Percentiles rank a stretch among this genome's conserved stretches.
phyloP scores from a whole-genome alignment of 2,113 vertebrate species.

The Gobius niger region DNA sequence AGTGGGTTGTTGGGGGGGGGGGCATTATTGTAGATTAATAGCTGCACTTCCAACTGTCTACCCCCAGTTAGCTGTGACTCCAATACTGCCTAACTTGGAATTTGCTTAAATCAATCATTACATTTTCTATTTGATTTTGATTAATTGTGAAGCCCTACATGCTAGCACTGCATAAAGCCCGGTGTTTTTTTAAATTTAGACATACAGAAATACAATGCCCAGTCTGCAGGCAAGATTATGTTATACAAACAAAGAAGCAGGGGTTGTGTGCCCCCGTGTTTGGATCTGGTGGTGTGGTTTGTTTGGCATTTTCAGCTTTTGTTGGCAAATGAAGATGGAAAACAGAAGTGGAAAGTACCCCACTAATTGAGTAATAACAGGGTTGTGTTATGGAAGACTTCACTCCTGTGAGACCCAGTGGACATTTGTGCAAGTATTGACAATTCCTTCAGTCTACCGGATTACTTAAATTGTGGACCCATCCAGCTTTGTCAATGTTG shows the following conservation, averaged over 20 bases:
- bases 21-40: too few species aligned
- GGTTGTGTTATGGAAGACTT: constrained; percentile 26
- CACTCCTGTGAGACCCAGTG: constrained; percentile 31
- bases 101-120: too few species aligned
- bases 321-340: constrained; percentile 40
- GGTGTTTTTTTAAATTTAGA: neutral
- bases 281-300: constrained; percentile 31
- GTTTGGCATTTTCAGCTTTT: constrained; percentile 42
- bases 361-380: constrained; percentile 38
- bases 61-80: too few species aligned
- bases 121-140: too few species aligned
- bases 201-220: constrained; percentile 19
- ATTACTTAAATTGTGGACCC: constrained; percentile 15
- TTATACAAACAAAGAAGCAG: constrained; percentile 42
- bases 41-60: too few species aligned
- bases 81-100: too few species aligned
- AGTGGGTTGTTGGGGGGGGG: too few species aligned
- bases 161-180: too few species aligned
- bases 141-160: too few species aligned
- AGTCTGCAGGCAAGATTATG: constrained; percentile 21
- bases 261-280: constrained; percentile 36
- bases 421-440: constrained; percentile 12
- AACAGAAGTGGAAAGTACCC: constrained; percentile 31
- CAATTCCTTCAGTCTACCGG: constrained; percentile 6
- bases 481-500: constrained; percentile 31